Evolutionary conservation across 2,113 vertebrate genomes (phyloP), one percentile per base, ranked within the genome.

Genomic region (Synchiropus splendidus): DNA sequence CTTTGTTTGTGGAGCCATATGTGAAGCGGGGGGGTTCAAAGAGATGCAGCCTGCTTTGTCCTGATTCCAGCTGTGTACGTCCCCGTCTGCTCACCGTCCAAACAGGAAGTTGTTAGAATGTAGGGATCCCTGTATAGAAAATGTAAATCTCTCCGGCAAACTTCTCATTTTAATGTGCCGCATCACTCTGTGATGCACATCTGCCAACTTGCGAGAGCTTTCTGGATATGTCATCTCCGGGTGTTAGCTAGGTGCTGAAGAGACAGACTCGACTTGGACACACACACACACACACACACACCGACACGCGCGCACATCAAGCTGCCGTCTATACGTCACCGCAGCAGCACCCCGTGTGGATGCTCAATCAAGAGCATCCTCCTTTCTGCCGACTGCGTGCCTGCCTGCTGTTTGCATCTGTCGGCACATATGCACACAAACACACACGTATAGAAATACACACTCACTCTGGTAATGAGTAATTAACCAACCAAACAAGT

Each of bases 61-160:
- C 60, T 12, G 2, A 60, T 51, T 64, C 67, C 66, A 72, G 71
- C 73, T 75, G n/a, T n/a, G n/a, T n/a, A n/a, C n/a, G n/a, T n/a
- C n/a, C n/a, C n/a, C 57, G 61, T 59, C 50, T 72, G 67, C 70
- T 62, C 35, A 31, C 58, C 71, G 69, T 77, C 64, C 67, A 70
- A 75, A 78, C 71, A 77, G 76, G 75, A 74, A 72, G 66, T 27
- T 4, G 4, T 27, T 4, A 5, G 21, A 27, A 27, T 27, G n/a
- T n/a, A n/a, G n/a, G n/a, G n/a, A n/a, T n/a, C n/a, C n/a, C n/a
- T n/a, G n/a, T n/a, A 27, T 27, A 27, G 21, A 27, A 27, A 27
- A 27, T 4, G n/a, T n/a, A n/a, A n/a, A n/a, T n/a, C n/a, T n/a
- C 21, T 27, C 21, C 21, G 21, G 4, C 8, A 27, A 27, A 27